Evolutionary conservation across 2,113 vertebrate species (phyloP).

Genomic region (Danionella cerebrum): DNA sequence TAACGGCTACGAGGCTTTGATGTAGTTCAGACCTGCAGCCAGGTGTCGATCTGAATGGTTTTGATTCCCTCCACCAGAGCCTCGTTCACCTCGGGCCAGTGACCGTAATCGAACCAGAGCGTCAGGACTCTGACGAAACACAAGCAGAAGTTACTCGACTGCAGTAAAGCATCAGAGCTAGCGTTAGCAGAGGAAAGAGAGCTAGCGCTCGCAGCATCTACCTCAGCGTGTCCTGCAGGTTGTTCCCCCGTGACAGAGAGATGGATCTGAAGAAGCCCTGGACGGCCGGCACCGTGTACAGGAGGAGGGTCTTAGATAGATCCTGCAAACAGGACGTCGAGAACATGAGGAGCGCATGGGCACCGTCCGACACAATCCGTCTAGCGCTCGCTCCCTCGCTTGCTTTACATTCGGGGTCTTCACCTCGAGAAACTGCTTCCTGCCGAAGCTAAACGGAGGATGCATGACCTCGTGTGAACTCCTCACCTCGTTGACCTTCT

Average conservation of each 20-base stretch:
- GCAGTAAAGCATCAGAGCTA: too few species aligned
- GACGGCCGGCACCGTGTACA: slow-evolving; percentile 96
- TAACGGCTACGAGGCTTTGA: too few species aligned
- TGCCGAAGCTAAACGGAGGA: too few species aligned
- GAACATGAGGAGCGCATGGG: too few species aligned
- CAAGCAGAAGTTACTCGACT: neutral
- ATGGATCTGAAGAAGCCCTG: slow-evolving; percentile 97
- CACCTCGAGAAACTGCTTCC: too few species aligned
- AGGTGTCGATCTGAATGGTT: slow-evolving; percentile 97
- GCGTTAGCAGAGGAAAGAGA: too few species aligned
- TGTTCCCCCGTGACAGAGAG: slow-evolving; percentile 93
- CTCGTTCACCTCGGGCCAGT: slow-evolving; percentile 97
- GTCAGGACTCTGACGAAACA: slow-evolving; percentile 80
- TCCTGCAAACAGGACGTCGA: slow-evolving; percentile 71
- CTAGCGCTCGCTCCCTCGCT: too few species aligned
- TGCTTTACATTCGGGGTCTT: too few species aligned
- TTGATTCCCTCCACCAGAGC: slow-evolving; percentile 96
- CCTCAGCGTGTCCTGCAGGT: slow-evolving; percentile 95
- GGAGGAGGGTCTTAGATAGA: slow-evolving; percentile 86
- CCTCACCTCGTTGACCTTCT: slow-evolving; percentile 86
- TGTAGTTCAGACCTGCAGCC: slow-evolving; percentile 91
- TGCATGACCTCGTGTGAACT: neutral
- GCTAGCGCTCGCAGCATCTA: slow-evolving; percentile 47
- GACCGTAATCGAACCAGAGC: slow-evolving; percentile 97
- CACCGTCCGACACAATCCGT: too few species aligned